A percentile compares a stretch with the other conserved stretches of the same genome.
Evolutionary conservation across 2,113 vertebrate genomes (phyloP).

Genomic region (Xiphophorus hellerii): DNA sequence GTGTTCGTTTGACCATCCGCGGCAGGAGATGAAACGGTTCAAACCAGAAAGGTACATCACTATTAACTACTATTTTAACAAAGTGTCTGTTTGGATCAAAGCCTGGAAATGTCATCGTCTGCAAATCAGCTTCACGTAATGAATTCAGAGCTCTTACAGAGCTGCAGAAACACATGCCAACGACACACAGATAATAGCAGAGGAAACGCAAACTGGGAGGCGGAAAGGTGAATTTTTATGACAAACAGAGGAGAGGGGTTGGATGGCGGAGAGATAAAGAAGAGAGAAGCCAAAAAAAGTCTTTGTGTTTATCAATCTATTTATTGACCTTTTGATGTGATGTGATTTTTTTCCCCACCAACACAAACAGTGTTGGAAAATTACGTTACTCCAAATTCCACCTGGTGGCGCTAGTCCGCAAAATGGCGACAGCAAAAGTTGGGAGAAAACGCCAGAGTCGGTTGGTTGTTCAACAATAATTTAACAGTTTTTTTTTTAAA

Average conservation of each 20-base stretch:
- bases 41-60: not conserved
- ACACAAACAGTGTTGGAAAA: no score
- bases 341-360: no score
- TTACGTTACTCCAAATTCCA: no score
- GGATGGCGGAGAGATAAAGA: conserved; percentile 13
- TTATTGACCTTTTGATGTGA: no score
- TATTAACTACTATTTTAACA: not conserved
- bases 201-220: conserved; percentile 11
- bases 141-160: not conserved
- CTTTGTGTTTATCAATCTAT: no score
- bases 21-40: conserved; percentile 7
- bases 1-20: conserved; percentile 16
- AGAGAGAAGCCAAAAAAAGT: not conserved
- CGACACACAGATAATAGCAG: not conserved
- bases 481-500: no score
- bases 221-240: conserved; percentile 16
- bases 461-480: no score
- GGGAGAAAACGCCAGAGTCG: no score
- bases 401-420: no score
- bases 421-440: no score
- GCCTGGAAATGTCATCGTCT: not conserved
- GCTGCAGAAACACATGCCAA: conserved; percentile 2
- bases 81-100: conserved; percentile 11
- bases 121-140: not conserved
- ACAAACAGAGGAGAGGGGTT: conserved; percentile 8